Conservation (phyloP, 2,888 invertebrate genomes). For the Ligdia adustata region DNA sequence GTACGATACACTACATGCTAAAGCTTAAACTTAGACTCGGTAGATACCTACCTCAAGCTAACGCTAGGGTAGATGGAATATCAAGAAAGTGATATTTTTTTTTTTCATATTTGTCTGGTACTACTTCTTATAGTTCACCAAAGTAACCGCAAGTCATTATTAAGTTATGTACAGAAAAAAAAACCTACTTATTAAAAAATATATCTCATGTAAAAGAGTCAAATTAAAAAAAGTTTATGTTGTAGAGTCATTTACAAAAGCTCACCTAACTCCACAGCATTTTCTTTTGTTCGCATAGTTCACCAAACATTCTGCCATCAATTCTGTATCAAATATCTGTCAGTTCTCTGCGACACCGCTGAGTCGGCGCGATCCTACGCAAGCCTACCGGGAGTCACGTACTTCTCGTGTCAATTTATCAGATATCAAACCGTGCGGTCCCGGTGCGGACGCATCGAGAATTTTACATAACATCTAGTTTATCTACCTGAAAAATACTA, state of each 20-base stretch:
- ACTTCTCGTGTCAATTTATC: slow-evolving; percentile 64
- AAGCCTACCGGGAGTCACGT: slow-evolving; percentile 55
- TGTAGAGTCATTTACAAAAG: too few relatives aligned
- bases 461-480: slow-evolving; percentile 34
- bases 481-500: slow-evolving; percentile 21
- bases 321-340: slow-evolving; percentile 45
- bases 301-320: slow-evolving; percentile 20
- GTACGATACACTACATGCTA: background rate
- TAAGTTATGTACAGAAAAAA: too few relatives aligned
- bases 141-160: too few relatives aligned
- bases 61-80: background rate
- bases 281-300: slow-evolving; percentile 4
- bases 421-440: slow-evolving; percentile 49
- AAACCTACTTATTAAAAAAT: too few relatives aligned
- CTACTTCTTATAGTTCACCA: too few relatives aligned
- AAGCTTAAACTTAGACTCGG: background rate
- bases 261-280: too few relatives aligned
- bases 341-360: slow-evolving; percentile 44
- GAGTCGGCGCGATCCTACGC: slow-evolving; percentile 50
- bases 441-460: slow-evolving; percentile 47
- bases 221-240: too few relatives aligned
- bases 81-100: too few relatives aligned
- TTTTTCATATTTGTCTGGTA: too few relatives aligned
- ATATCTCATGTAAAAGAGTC: too few relatives aligned
- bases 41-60: background rate